Base-by-base conservation (phyloP, 2,888 invertebrate species). In the Ennomos quercinarius region DNA sequence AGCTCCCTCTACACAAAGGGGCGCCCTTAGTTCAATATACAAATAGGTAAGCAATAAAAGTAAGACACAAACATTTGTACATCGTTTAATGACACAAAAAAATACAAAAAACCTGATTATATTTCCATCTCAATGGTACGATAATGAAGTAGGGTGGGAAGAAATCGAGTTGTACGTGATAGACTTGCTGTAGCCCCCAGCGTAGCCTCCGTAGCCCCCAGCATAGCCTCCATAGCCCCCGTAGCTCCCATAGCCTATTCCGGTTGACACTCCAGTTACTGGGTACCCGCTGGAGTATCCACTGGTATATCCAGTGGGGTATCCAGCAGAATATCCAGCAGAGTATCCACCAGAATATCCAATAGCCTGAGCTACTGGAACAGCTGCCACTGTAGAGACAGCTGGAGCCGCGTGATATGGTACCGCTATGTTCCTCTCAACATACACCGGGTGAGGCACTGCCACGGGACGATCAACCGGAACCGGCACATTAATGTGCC, bases 401-500 rank as follows among this genome's bases (percentile, higher is more conserved):
- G 55, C 63, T 8, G 44, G 63, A 9, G 58, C 62, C 0, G 63
- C 60, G 38, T 70, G 73, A 9, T 46, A 41, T 9, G 77, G 72
- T 0, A 82, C 79, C 73, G 81, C 71, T 68, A 77, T 89, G 42
- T 68, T 81, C 62, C 73, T 81, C 54, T 81, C 85, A 9, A 83
- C 84, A 1, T 80, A 80, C 0, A 88, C 84, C 6, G 86, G 86
- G n/a, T 87, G 87, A 0, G 87, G 84, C 0, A 91, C 87, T 0
- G 90, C 80, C 9, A 91, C 90, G 0, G 93, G 93, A 69, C 93
- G 91, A 61, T 94, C 93, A 0, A 95, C 93, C 0, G 95, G 95
- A 0, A 94, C 91, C 10, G 94, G 94, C 2, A 95, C 94, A n/a
- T 93, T 93, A 11, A 94, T 93, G 1, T 92, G 93, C 36, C 93